Base-by-base conservation (phyloP, 2,113 vertebrate species). In the Forbesichthys agassizii region DNA sequence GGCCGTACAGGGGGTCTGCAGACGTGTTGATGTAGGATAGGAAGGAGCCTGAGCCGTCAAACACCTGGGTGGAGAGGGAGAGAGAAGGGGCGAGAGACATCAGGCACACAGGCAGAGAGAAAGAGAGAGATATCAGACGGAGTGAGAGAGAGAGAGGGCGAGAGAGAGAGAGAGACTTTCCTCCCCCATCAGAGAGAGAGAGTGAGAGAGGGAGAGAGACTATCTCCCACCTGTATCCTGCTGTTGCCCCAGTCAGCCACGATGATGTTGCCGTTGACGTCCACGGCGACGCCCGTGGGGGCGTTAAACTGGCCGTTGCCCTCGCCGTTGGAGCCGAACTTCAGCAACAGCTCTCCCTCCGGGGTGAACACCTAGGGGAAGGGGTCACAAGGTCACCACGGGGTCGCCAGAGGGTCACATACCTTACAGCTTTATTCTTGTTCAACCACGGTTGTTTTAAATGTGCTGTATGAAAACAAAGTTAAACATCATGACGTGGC, bases 211-310 rank as follows among this genome's bases (percentile, higher is more conserved):
- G 27, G 27, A 27, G 27, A 27, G 27, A 27, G 27, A 27, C 33
- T 33, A 11, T 7, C 1, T 13, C 48, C n/a, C 92, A 97, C 97
- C 95, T 99, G 97, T 86, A 99, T 99, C 71, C 97, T 91, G 85
- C 97, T 99, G 91, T 99, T 99, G 51, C 97, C 97, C 97, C 97
- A 99, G 48, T 99, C 97, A 0, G 97, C 97, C 69, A 99, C 97
- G 0, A 98, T 98, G 85, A 98, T 98, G 92, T 99, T 99, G 59
- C 97, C 96, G 46, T 97, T 96, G 3, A 94, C 83, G 79, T 99
- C 97, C 84, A 99, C 96, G 0, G 97, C 96, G 3, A 99, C 97
- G 7, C 97, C 97, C 1, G 97, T 99, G 4, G 96, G 97, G 69
- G 97, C 97, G 48, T 99, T 99, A 77, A 99, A 99, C 81, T 99